Evolutionary conservation across 2,797 vertebrate genomes (phyloP).

Genomic region (Saguinus oedipus): DNA sequence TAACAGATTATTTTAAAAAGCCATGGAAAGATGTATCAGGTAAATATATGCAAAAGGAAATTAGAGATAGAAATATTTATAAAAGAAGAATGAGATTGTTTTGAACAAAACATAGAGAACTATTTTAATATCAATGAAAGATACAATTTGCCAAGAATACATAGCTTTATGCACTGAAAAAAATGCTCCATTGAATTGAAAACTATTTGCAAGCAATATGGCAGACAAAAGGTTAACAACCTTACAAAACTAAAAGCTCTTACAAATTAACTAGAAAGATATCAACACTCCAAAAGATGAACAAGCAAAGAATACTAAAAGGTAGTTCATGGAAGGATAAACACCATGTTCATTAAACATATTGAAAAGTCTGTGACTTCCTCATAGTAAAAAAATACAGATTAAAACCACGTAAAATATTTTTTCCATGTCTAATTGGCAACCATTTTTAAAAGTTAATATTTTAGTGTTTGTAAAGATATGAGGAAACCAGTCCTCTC

Average conservation of each 20-base stretch:
- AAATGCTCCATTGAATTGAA: constrained; percentile 6
- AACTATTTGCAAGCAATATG: not conserved
- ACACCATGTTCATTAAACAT: not conserved
- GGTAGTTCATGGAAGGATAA: not conserved
- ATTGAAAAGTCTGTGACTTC: not conserved
- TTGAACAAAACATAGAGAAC: not conserved
- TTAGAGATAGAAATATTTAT: not conserved
- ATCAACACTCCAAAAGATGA: not conserved
- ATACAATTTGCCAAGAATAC: not conserved
- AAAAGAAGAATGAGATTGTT: not conserved
- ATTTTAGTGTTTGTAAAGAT: not conserved
- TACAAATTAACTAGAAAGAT: not conserved
- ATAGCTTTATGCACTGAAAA: not conserved
- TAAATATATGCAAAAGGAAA: not conserved
- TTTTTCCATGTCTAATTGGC: not conserved
- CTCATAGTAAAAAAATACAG: not conserved
- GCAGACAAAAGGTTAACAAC: not conserved
- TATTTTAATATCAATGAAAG: constrained; percentile 6
- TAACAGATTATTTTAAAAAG: not conserved
- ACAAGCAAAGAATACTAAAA: not conserved
- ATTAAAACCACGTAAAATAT: not conserved
- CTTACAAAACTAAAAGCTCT: not conserved
- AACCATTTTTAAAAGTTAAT: not conserved
- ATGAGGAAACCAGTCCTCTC: not conserved
- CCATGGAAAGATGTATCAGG: not conserved